Evolutionary conservation across 2,888 invertebrate genomes (phyloP).

Genomic region (Willowsia nigromaculata): DNA sequence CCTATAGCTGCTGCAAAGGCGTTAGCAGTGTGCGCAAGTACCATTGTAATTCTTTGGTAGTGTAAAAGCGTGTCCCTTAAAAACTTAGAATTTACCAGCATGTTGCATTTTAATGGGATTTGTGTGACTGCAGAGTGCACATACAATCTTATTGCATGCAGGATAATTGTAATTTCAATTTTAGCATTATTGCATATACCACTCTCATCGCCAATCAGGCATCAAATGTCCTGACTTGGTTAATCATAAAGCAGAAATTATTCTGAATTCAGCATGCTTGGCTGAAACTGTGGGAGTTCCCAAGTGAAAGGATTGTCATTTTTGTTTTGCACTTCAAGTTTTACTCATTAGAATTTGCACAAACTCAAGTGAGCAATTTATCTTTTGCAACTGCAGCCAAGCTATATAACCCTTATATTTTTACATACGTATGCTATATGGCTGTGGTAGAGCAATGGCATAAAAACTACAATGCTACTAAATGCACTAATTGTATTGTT

Average conservation of each 20-base stretch:
- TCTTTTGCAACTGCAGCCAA: no score
- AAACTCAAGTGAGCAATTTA: neutral
- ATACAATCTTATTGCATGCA: neutral
- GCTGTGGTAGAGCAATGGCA: no score
- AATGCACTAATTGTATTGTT: no score
- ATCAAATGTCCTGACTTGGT: neutral
- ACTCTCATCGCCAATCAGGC: neutral
- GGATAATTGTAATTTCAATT: neutral
- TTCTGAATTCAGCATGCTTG: neutral
- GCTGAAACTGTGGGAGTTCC: slow-evolving; percentile 58
- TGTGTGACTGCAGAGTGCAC: neutral
- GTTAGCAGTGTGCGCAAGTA: neutral
- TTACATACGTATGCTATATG: no score
- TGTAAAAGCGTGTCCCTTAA: neutral
- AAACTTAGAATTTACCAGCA: neutral
- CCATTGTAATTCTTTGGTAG: neutral
- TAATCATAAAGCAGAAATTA: slow-evolving; percentile 24
- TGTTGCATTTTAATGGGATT: neutral
- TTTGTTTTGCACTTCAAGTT: neutral
- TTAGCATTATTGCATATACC: neutral
- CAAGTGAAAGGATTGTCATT: slow-evolving; percentile 56
- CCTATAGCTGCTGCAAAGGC: neutral
- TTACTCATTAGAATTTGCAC: neutral
- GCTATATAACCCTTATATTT: no score
- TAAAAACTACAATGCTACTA: no score